Conservation (phyloP, 2,888 invertebrate species). For the Caenorhabditis uteleia region DNA sequence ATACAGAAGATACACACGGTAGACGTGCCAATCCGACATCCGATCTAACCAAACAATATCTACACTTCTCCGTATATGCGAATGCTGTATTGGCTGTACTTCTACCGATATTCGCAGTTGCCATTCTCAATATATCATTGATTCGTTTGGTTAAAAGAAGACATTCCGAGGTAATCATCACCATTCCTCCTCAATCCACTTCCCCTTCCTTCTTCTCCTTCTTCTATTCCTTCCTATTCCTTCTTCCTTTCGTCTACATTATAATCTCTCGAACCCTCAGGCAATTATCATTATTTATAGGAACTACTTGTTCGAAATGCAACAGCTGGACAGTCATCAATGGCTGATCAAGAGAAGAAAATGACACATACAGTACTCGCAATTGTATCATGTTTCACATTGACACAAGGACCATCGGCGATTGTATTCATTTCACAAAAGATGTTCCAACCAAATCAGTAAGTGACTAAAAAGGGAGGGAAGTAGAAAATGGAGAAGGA, state of each 20-base stretch:
- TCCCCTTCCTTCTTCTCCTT: neutral
- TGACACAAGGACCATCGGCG: conserved; percentile 54
- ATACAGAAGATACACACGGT: conserved; percentile 32
- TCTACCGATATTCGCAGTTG: conserved; percentile 49
- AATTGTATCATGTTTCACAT: conserved; percentile 55
- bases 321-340: conserved; percentile 22
- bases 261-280: too few relatives aligned
- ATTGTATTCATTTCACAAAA: conserved; percentile 41
- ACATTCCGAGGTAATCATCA: conserved; percentile 38
- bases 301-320: conserved; percentile 40
- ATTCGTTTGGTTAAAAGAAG: conserved; percentile 50
- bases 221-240: too few relatives aligned
- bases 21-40: conserved; percentile 43
- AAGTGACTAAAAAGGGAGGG: too few relatives aligned
- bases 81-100: conserved; percentile 49
- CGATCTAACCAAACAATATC: conserved; percentile 29
- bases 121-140: conserved; percentile 48
- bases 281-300: conserved; percentile 7
- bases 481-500: too few relatives aligned
- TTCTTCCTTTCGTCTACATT: too few relatives aligned
- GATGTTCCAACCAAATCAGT: conserved; percentile 37
- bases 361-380: conserved; percentile 56
- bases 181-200: neutral
- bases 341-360: conserved; percentile 53
- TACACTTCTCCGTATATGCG: conserved; percentile 27